Percentiles rank a stretch among this genome's conserved stretches.
Evolutionary conservation across 2,113 vertebrate species (phyloP).

Genomic region (Callorhinus ursinus): DNA sequence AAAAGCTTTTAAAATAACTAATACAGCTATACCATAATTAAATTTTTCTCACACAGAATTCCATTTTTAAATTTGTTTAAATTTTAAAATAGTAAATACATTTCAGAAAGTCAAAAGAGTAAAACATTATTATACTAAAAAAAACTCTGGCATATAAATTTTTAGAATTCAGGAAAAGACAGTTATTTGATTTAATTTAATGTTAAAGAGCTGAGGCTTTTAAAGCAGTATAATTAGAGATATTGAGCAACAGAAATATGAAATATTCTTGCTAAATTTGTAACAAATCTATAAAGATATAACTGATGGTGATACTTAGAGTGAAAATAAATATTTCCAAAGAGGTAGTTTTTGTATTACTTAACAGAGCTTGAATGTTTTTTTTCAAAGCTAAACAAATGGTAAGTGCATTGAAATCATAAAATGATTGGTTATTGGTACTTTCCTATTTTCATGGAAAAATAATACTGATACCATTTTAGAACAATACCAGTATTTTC

Average conservation of each 20-base stretch:
- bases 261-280: background rate
- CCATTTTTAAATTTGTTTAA: background rate
- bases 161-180: slow-evolving; percentile 18
- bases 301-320: background rate
- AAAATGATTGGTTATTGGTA: background rate
- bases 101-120: background rate
- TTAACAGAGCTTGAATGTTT: background rate
- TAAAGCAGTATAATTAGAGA: background rate
- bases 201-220: background rate
- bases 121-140: background rate
- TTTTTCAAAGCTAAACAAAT: background rate
- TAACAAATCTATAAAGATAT: background rate
- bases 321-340: background rate
- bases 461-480: background rate
- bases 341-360: background rate
- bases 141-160: background rate
- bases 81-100: background rate
- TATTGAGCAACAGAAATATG: background rate
- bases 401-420: background rate
- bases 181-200: background rate
- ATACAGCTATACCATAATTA: background rate
- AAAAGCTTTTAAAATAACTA: background rate
- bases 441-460: background rate
- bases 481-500: background rate
- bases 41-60: background rate